Base-by-base conservation (phyloP, 2,797 vertebrate genomes). In the Synaphobranchus kaupii region DNA sequence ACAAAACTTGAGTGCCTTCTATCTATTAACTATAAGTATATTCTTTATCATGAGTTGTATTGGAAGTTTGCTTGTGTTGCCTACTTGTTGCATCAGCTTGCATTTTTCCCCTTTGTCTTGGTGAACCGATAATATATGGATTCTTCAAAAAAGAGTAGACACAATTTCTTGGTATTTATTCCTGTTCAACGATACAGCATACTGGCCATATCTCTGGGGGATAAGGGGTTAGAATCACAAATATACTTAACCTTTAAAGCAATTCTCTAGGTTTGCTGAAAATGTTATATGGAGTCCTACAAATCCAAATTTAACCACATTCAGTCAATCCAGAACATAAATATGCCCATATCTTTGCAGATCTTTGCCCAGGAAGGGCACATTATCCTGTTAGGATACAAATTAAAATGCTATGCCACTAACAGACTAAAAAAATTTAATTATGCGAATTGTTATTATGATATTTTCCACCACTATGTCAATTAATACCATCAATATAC, bases 401-500 rank as follows among this genome's bases (percentile, higher is more conserved):
- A 96, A 96, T 96, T 95, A 96, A 97, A 96, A 95, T 92, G 94
- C 91, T 92, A 88, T 90, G 90, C 92, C 88, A 90, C 93, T 95
- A 95, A 96, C 94, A 94, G 95, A 94, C 92, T 90, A 93, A 91
- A 93, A 93, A 95, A 94, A 93, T 93, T 90, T 92, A 94, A 94
- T 96, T 94, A 91, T 93, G 93, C 92, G 94, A 94, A 95, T 95
- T 95, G 95, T 95, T 94, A 93, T 95, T 95, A 94, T 95, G 95
- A 95, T 94, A 95, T 96, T 95, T 95, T 95, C 95, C 91, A 91
- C 93, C 92, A 92, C 92, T 92, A 88, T 93, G 93, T 94, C 95
- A 95, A 97, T 96, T 96, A 96, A 96, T 96, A 96, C 92, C 93
- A 95, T 95, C 94, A 94, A 95, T 96, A 95, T 95, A 94, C 94